Conservation (phyloP, 2,888 invertebrate genomes). For the Hermodice carunculata region DNA sequence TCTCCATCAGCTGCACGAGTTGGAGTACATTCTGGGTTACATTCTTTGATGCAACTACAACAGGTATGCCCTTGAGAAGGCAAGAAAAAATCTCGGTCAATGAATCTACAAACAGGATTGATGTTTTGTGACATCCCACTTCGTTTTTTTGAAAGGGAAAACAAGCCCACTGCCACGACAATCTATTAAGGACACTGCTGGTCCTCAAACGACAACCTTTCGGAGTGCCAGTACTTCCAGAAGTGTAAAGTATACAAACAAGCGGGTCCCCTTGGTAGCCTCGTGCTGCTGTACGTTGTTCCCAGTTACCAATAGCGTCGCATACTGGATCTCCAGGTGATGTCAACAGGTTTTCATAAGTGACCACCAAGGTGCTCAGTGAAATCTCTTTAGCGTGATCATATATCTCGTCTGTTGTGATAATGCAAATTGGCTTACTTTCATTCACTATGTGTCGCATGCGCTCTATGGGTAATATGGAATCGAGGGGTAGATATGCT, state of each 20-base stretch:
- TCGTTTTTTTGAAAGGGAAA: constrained; percentile 83
- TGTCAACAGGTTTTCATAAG: neutral
- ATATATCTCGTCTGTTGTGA: constrained; percentile 26
- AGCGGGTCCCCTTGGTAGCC: neutral
- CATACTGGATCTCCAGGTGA: neutral
- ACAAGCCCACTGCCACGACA: constrained; percentile 88
- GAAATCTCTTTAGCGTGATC: constrained; percentile 24
- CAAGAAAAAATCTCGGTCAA: constrained; percentile 91
- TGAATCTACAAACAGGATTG: constrained; percentile 91
- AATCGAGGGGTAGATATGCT: constrained; percentile 52
- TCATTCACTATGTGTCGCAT: constrained; percentile 45
- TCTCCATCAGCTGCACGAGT: constrained; percentile 78
- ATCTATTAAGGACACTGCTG: constrained; percentile 77
- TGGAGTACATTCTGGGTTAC: constrained; percentile 84
- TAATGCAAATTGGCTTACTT: constrained; percentile 25
- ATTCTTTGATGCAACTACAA: constrained; percentile 81
- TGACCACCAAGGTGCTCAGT: neutral
- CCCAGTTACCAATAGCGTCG: neutral
- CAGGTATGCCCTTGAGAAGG: constrained; percentile 78
- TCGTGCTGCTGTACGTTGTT: neutral
- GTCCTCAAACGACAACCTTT: constrained; percentile 89
- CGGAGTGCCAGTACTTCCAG: constrained; percentile 88
- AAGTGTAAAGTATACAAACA: constrained; percentile 80
- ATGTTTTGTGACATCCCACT: constrained; percentile 89
- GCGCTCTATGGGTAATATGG: constrained; percentile 45